A percentile compares a stretch with the other conserved stretches of the same genome.
These are phyloP conservation scores for rat (Rattus norvegicus) DNA, from an alignment of 2,113 vertebrate species.

Conservation along the genomic window GRCr8 NC_086019.1:227661001-227661500, in stretches of 20 bases:
- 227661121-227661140: neutral
- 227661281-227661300: neutral
- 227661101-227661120: neutral
- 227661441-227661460: constrained; percentile 63
- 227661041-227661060: neutral
- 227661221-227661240: neutral
- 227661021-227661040: neutral
- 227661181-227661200: constrained; percentile 12
- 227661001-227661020: constrained; percentile 7
- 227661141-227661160: neutral
- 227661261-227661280: constrained; percentile 11
- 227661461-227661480: neutral
- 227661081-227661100: neutral
- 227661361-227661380: neutral
- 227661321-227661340: neutral
- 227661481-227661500: constrained; percentile 60
- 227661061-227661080: constrained; percentile 30
- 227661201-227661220: neutral
- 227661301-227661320: neutral
- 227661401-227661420: constrained; percentile 31
- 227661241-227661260: neutral
- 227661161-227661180: neutral
- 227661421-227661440: constrained; percentile 39
- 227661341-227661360: neutral
- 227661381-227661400: neutral